Percentiles rank a stretch among this genome's conserved stretches.
Conservation (phyloP, 2,797 vertebrate genomes). For the Hipposideros larvatus region DNA sequence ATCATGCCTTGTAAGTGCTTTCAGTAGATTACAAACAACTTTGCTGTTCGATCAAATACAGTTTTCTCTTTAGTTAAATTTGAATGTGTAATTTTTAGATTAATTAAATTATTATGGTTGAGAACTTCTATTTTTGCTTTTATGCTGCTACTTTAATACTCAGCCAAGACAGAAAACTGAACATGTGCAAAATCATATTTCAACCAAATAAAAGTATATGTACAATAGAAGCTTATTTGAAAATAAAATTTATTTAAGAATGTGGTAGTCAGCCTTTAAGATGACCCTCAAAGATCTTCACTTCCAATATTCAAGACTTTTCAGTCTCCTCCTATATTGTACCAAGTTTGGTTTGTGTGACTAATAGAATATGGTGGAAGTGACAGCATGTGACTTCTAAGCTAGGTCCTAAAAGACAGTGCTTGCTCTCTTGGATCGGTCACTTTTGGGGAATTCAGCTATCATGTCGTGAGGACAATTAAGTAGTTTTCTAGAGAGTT, state of each 20-base stretch:
- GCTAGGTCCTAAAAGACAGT: neutral
- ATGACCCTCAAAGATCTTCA: neutral
- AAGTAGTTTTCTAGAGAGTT: slow-evolving; percentile 16
- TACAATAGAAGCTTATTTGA: neutral
- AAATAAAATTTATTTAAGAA: slow-evolving; percentile 12
- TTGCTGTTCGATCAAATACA: slow-evolving; percentile 48
- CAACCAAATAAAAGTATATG: neutral
- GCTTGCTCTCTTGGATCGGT: neutral
- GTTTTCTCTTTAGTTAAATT: slow-evolving; percentile 34
- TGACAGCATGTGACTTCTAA: neutral
- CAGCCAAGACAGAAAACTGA: slow-evolving; percentile 27
- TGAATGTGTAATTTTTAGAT: slow-evolving; percentile 58
- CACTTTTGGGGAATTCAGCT: neutral
- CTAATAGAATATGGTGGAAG: neutral
- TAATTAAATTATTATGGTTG: slow-evolving; percentile 48
- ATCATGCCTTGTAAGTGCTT: slow-evolving; percentile 25
- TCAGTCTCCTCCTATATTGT: too few relatives aligned
- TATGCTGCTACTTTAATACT: slow-evolving; percentile 44
- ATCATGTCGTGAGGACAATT: neutral
- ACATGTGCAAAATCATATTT: slow-evolving; percentile 55
- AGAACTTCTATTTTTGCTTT: slow-evolving; percentile 58
- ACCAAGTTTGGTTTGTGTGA: neutral
- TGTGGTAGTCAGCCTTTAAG: neutral
- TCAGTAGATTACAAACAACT: slow-evolving; percentile 45
- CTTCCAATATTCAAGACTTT: neutral